These are phyloP conservation scores for Micromussa lordhowensis DNA, from an alignment of 92 coral and sea anemone genomes.

Conservation along the genomic window DNA sequence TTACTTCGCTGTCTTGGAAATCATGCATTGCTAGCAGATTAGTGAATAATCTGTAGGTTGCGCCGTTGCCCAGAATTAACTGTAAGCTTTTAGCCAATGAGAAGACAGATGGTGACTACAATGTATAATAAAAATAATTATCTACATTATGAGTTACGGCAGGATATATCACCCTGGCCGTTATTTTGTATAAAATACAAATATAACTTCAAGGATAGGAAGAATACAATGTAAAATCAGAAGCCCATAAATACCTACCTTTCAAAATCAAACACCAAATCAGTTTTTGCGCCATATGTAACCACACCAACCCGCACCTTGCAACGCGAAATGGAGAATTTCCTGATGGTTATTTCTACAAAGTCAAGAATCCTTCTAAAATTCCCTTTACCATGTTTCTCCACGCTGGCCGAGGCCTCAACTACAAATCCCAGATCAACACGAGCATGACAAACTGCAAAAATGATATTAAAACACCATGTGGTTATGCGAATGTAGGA, in stretches of 20 bases:
- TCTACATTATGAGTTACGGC: too few relatives aligned
- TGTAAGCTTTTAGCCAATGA: too few relatives aligned
- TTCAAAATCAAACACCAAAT: slow-evolving; percentile 37
- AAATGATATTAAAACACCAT: background rate
- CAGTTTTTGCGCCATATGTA: slow-evolving; percentile 28
- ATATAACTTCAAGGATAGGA: too few relatives aligned
- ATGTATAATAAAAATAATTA: too few relatives aligned
- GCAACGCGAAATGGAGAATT: slow-evolving; percentile 66
- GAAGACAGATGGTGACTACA: too few relatives aligned
- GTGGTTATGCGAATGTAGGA: background rate
- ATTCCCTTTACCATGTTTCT: slow-evolving; percentile 57
- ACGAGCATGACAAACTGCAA: slow-evolving; percentile 69
- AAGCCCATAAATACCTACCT: background rate
- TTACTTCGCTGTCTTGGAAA: too few relatives aligned
- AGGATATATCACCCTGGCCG: too few relatives aligned
- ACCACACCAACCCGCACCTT: slow-evolving; percentile 77
- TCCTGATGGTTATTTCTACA: slow-evolving; percentile 65
- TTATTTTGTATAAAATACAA: too few relatives aligned
- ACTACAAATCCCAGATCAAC: slow-evolving; percentile 81
- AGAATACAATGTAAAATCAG: background rate
- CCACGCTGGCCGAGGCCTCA: slow-evolving; percentile 72
- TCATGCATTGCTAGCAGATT: too few relatives aligned
- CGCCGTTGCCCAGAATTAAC: too few relatives aligned
- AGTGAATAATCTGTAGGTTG: too few relatives aligned
- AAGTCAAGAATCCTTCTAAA: slow-evolving; percentile 68